Percentiles rank a stretch among this genome's conserved stretches.
phyloP scores from a whole-genome alignment of 2,797 vertebrate genomes.

The Pseudomugil gertrudae region DNA sequence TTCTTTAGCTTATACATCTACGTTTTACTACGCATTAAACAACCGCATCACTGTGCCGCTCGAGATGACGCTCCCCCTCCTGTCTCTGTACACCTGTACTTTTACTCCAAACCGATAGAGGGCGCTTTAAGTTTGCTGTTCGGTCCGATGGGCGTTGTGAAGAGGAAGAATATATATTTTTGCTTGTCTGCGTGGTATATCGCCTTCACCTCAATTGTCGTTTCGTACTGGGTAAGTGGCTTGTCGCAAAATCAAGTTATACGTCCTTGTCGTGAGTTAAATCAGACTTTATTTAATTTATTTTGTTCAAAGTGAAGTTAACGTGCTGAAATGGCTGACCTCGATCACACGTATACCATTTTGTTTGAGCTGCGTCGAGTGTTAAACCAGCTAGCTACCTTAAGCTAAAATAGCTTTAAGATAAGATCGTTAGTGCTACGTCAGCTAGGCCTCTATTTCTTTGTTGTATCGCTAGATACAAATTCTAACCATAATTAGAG shows the following conservation, averaged over 20 bases:
- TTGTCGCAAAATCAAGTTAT: fast-evolving
- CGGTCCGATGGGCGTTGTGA: neutral
- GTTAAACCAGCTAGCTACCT: conserved; percentile 7
- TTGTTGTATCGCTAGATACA: neutral
- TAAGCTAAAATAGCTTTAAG: conserved; percentile 4
- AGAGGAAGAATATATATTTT: conserved; percentile 2
- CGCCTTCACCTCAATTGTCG: neutral
- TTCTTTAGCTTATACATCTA: neutral
- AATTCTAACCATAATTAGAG: fast-evolving
- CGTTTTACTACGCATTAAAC: too few species aligned
- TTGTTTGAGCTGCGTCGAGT: neutral
- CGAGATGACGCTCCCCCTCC: too few species aligned
- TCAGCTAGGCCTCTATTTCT: neutral
- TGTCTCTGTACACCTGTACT: neutral
- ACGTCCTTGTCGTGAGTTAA: fast-evolving
- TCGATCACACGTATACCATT: neutral
- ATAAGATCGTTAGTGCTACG: neutral
- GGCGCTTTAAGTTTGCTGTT: conserved; percentile 12
- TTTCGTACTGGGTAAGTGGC: conserved; percentile 38
- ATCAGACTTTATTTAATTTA: fast-evolving
- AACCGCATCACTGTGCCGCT: too few species aligned
- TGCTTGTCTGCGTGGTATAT: conserved; percentile 13
- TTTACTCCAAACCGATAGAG: conserved; percentile 18
- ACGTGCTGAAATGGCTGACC: neutral
- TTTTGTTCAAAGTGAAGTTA: neutral